Evolutionary conservation across 2,113 vertebrate genomes (phyloP).

Genomic region (Heterotilapia buettikoferi): DNA sequence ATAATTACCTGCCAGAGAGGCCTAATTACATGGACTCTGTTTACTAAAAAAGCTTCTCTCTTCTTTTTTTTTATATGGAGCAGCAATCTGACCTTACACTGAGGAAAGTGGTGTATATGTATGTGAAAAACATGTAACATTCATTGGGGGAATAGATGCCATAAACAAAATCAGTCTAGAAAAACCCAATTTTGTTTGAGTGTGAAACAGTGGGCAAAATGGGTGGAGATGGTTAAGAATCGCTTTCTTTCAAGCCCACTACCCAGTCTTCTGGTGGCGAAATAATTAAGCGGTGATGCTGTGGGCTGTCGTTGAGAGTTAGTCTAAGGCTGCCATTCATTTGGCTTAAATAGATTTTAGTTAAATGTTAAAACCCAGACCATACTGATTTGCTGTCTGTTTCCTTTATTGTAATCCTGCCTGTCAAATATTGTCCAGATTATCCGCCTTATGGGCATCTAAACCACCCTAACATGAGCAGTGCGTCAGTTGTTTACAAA

Average conservation of each 20-base stretch:
- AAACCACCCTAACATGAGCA: neutral
- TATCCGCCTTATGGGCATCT: neutral
- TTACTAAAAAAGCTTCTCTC: slow-evolving; percentile 3
- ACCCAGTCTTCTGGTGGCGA: slow-evolving; percentile 37
- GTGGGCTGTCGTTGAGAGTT: slow-evolving; percentile 10
- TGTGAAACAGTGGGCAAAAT: slow-evolving; percentile 3
- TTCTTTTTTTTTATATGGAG: neutral
- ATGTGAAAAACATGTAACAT: neutral
- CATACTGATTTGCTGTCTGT: neutral
- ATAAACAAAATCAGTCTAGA: neutral
- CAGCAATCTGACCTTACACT: neutral
- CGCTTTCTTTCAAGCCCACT: neutral
- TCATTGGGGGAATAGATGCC: neutral
- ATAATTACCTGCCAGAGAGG: slow-evolving; percentile 22
- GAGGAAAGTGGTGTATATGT: neutral
- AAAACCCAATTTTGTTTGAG: neutral
- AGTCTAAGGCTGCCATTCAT: slow-evolving; percentile 12
- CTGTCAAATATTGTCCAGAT: neutral
- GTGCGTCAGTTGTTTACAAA: neutral
- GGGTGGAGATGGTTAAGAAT: slow-evolving; percentile 32
- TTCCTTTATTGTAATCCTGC: neutral
- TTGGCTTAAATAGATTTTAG: slow-evolving; percentile 27
- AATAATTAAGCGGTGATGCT: slow-evolving; percentile 19
- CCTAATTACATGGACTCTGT: slow-evolving; percentile 15
- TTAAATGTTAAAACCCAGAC: neutral